Evolutionary conservation across 2,797 vertebrate species (phyloP).

Genomic region (Karalla daura): DNA sequence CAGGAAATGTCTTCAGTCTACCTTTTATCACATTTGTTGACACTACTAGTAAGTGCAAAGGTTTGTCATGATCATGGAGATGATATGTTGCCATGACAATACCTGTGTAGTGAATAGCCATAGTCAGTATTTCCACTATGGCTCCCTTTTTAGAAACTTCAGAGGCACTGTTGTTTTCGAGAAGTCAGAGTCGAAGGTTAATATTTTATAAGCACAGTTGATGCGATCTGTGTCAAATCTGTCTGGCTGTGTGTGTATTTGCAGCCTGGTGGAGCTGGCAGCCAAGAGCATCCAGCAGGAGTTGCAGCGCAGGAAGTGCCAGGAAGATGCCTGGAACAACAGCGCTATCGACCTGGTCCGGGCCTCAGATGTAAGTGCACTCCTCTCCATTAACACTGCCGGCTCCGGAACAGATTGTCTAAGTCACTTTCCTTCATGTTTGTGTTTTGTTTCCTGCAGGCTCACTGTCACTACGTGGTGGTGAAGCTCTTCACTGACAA

Average conservation of each 20-base stretch:
- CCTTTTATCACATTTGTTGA: no score
- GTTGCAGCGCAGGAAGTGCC: conserved; percentile 85
- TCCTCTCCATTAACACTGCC: no score
- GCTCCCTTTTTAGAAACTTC: no score
- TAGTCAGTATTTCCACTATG: no score
- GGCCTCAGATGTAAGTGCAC: conserved; percentile 90
- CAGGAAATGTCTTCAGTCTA: no score
- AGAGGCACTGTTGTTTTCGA: no score
- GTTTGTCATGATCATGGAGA: no score
- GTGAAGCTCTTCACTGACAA: conserved; percentile 93
- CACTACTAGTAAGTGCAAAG: no score
- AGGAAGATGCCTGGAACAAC: conserved; percentile 96
- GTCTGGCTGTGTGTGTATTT: conserved; percentile 29
- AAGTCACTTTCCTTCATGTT: neutral
- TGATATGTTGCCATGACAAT: no score
- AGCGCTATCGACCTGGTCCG: conserved; percentile 93
- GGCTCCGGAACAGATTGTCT: no score
- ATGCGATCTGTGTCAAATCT: conserved; percentile 40
- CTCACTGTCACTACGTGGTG: conserved; percentile 95
- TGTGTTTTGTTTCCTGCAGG: conserved; percentile 75
- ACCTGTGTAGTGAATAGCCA: no score
- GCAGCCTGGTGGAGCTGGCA: conserved; percentile 91
- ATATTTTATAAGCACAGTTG: conserved; percentile 61
- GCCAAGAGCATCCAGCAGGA: conserved; percentile 91
- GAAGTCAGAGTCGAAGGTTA: no score